These are phyloP conservation scores for Mythimna ferrago DNA, from an alignment of 2,888 invertebrate genomes.

Conservation along the genomic window DNA sequence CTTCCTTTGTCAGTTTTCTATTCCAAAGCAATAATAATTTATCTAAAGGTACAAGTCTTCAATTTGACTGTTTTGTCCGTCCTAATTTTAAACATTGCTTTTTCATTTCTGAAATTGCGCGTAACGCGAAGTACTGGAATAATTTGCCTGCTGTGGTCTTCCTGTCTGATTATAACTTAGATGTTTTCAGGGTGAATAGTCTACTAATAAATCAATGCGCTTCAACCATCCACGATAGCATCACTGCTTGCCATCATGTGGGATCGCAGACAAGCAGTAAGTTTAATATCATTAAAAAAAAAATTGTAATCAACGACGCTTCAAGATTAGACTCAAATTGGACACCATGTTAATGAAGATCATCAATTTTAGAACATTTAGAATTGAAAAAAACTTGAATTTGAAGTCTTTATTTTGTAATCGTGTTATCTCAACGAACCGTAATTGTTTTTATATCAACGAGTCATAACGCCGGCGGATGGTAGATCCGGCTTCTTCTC, in stretches of 20 bases:
- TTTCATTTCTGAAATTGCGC: too few species aligned
- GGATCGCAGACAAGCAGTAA: too few species aligned
- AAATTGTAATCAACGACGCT: background rate
- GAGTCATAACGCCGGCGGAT: constrained; percentile 15
- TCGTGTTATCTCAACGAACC: constrained; percentile 33
- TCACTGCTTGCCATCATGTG: too few species aligned
- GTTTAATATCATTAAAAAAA: background rate
- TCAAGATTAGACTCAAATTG: background rate
- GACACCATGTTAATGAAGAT: constrained; percentile 6
- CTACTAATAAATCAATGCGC: too few species aligned
- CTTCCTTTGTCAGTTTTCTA: background rate
- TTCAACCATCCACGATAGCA: too few species aligned
- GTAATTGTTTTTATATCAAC: constrained; percentile 41
- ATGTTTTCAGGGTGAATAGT: too few species aligned
- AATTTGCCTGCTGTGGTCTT: too few species aligned
- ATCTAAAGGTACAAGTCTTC: background rate
- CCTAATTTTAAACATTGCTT: background rate
- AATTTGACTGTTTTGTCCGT: background rate
- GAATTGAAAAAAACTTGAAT: constrained; percentile 1
- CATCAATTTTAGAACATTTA: background rate
- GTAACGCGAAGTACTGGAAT: too few species aligned
- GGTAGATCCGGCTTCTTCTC: constrained; percentile 45
- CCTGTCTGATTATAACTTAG: too few species aligned
- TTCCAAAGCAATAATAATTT: too few species aligned
- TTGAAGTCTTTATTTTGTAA: constrained; percentile 32